These are phyloP conservation scores for Coryphaenoides rupestris DNA, from an alignment of 2,113 vertebrate species.

Conservation along the genomic window DNA sequence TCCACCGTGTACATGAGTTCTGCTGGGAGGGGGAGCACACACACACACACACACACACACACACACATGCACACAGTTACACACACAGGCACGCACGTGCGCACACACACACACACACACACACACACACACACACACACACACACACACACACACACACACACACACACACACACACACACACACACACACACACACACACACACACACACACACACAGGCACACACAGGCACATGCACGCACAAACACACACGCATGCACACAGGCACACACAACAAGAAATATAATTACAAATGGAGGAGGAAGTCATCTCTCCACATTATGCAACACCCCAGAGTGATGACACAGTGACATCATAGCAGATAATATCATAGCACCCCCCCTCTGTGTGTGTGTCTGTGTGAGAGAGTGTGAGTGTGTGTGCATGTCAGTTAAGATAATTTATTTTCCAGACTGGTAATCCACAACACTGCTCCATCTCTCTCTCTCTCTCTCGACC, in stretches of 20 bases:
- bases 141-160: constrained; percentile 29
- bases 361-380: no score
- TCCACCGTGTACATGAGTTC: constrained; percentile 97
- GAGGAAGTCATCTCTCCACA: not conserved
- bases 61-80: constrained; percentile 1
- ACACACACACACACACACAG: not conserved
- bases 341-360: no score
- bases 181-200: not conserved
- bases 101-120: not conserved
- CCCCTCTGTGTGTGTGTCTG: no score
- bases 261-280: not conserved
- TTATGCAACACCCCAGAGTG: no score
- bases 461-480: no score
- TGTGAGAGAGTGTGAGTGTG: no score
- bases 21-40: constrained; percentile 56
- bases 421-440: no score
- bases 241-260: constrained; percentile 29
- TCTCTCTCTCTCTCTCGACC: no score
- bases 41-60: not conserved
- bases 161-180: constrained; percentile 8
- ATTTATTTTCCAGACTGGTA: no score
- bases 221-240: not conserved
- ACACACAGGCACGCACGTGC: not conserved
- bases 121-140: constrained; percentile 2
- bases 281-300: constrained; percentile 15